Base-by-base conservation (phyloP, 2,888 invertebrate genomes). In the Cephus rjabovi region DNA sequence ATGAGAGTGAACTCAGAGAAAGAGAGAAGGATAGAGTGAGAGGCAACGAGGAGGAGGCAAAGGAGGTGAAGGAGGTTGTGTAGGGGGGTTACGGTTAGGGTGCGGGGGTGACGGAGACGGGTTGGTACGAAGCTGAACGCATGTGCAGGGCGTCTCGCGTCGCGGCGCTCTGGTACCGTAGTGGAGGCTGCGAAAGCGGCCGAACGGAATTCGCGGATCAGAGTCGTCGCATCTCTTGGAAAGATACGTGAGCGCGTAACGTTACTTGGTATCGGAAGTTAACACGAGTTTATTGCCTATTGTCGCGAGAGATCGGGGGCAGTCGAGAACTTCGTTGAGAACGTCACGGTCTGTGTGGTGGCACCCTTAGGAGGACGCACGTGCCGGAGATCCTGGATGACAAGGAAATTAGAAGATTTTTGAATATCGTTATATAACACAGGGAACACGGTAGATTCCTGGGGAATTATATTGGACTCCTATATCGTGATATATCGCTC, bases 101-200 rank as follows among this genome's bases (percentile, higher is more conserved):
- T 80, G 75, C 74, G 33, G 71, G 74, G 68, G 75, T 78, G 70
- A 77, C 79, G 82, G 80, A 81, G 83, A 81, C 82, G 84, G 82
- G 81, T 81, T 84, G 83, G 85, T 82, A 83, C 81, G 85, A 86
- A 87, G 88, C 87, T 89, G 84, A 90, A 91, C 91, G 91, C 91
- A 91, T 91, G 91, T 91, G 91, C 91, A 91, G 91, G 91, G 88
- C 89, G 89, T 86, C 86, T 87, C 88, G 89, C 89, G 89, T 89
- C 90, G 90, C 90, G 88, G 88, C 90, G 90, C 90, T 89, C 85
- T 85, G 88, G 87, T 89, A 86, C 88, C 86, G 88, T 86, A 86
- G 81, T 87, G 90, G 91, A 90, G 91, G 90, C 90, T 90, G 90
- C 87, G 89, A 86, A 89, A 89, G 87, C 89, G 86, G 87, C 88